Base-by-base conservation (phyloP, 1,140 invertebrate species). In the Gonioctena quinquepunctata region DNA sequence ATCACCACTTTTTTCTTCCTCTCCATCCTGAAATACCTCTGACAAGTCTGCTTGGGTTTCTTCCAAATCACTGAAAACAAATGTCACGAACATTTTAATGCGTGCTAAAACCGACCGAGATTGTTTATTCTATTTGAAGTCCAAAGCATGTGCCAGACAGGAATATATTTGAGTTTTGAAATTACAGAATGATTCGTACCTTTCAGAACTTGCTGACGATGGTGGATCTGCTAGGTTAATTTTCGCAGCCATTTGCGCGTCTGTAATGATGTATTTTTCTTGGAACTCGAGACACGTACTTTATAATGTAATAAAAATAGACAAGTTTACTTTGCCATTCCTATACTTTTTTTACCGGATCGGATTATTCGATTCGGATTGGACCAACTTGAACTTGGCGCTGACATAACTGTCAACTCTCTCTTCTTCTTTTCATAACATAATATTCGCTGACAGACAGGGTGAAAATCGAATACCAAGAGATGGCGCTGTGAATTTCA, bases 131-230 rank as follows among this genome's bases (percentile, higher is more conserved):
- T 42, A 42, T 42, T 42, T 42, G 6, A 42, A 7, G 33, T 7
- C 33, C 33, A n/a, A n/a, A n/a, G n/a, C n/a, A n/a, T n/a, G n/a
- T n/a, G n/a, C n/a, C n/a, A n/a, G n/a, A n/a, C n/a, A n/a, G n/a
- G n/a, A n/a, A n/a, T n/a, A n/a, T n/a, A n/a, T n/a, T n/a, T n/a
- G n/a, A n/a, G 13, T 42, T 42, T n/a, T 42, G 33, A n/a, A 13
- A 13, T n/a, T n/a, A 11, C 13, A 42, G 33, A 42, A 42, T 42
- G 33, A n/a, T 2, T 42, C 1, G 82, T 89, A 93, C 91, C 92
- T 93, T 83, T 93, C 92, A 26, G 92, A 94, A 84, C 92, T 94
- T 66, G 92, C 92, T 61, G 92, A 93, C 78, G 92, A 93, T 57
- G 91, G 91, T 75, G 91, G 91, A 85, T 94, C 91, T 75, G 90